Conservation (phyloP, 2,113 vertebrate species). For the Peromyscus maniculatus region DNA sequence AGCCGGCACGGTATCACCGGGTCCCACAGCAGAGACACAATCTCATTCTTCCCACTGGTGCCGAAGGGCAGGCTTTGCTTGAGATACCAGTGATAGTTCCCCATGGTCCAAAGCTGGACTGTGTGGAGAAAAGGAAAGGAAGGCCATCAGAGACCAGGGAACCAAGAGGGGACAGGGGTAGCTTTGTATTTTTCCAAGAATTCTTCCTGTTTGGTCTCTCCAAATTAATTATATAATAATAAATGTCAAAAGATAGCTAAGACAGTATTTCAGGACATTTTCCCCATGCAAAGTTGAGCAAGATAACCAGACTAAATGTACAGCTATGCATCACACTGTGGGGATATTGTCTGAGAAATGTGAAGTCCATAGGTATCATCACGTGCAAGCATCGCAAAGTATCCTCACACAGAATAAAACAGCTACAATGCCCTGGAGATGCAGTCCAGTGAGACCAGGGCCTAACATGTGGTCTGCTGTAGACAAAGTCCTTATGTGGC, state of each 20-base stretch:
- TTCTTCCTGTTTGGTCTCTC: background rate
- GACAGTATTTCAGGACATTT: background rate
- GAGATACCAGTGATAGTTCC: constrained; percentile 99
- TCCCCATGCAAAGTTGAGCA: background rate
- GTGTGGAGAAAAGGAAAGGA: constrained; percentile 39
- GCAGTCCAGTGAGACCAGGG: background rate
- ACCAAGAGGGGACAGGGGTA: accelerated
- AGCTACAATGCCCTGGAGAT: background rate
- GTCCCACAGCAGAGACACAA: constrained; percentile 94
- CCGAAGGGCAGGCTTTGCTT: constrained; percentile 96
- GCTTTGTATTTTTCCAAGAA: constrained; percentile 10
- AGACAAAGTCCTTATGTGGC: background rate
- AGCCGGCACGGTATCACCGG: constrained; percentile 89
- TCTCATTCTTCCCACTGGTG: constrained; percentile 82
- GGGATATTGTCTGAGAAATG: background rate
- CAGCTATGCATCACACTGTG: background rate
- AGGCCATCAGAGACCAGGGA: background rate
- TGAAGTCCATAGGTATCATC: background rate
- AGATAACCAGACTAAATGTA: constrained; percentile 4
- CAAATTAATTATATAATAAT: background rate
- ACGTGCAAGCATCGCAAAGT: background rate
- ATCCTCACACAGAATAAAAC: background rate
- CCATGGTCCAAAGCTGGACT: constrained; percentile 97
- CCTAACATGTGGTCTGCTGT: background rate
- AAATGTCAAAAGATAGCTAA: background rate